Base-by-base conservation (phyloP, 2,888 invertebrate species). In the Carterocephalus palaemon region DNA sequence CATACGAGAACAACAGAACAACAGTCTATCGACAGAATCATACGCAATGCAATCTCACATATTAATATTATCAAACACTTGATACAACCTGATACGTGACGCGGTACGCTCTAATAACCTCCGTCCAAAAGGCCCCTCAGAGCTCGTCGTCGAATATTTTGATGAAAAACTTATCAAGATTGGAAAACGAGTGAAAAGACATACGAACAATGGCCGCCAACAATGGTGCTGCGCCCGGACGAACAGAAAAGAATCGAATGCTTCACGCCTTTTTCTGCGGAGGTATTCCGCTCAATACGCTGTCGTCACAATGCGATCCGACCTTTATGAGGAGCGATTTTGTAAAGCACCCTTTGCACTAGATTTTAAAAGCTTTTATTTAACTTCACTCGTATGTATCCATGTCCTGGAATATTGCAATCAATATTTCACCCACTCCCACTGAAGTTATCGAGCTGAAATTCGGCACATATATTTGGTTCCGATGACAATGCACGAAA, bases 241-340 rank as follows among this genome's bases (percentile, higher is more conserved):
- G 41, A 41, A 29, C 31, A 29, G 56, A 54, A 51, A 40, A 22
- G 34, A 10, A 28, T 28, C 34, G 10, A 15, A n/a, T 15, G 28
- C 48, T 49, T 55, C 51, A 43, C 57, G 67, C 59, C 66, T 42
- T 42, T 42, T 74, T 71, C 65, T 62, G 57, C 58, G 64, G 70
- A 82, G 76, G 74, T 63, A 76, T 78, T 77, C 70, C 64, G 48
- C 49, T 57, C 64, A 64, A 64, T 59, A 56, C 59, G 59, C 52
- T 54, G 62, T 65, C 59, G 56, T 63, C 60, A 80, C 79, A 81
- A 80, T 75, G 71, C 73, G 61, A 60, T 61, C 62, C 56, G 40
- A 47, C 72, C 70, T 77, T 79, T 81, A 79, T 80, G 69, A 79
- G 70, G 67, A 75, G 70, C 66, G 42, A 42, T 42, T 42, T 9